Conservation (phyloP, 1,140 invertebrate species). For the Conus ventricosus region DNA sequence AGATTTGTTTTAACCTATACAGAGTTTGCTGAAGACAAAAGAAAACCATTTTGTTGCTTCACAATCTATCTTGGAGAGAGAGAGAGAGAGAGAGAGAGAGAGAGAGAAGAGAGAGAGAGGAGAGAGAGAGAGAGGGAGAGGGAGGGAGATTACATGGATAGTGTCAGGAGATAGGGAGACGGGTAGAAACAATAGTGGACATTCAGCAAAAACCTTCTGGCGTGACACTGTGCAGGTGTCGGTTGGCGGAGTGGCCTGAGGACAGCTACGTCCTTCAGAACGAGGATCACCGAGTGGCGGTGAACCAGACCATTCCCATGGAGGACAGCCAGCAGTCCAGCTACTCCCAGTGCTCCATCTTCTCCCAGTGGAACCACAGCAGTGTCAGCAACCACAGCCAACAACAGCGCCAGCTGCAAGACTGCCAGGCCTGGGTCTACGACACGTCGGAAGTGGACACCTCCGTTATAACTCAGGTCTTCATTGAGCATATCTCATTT, state of each 20-base stretch:
- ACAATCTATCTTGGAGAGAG: too few species aligned
- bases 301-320: neutral
- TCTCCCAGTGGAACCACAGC: neutral
- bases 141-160: too few species aligned
- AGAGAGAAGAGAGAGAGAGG: too few species aligned
- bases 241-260: neutral
- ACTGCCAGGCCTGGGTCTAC: neutral
- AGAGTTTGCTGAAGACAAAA: too few species aligned
- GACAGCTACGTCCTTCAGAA: neutral
- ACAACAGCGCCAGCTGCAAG: neutral
- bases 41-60: too few species aligned
- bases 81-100: too few species aligned
- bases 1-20: too few species aligned
- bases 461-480: neutral
- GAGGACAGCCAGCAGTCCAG: neutral
- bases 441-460: neutral
- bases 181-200: too few species aligned
- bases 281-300: neutral
- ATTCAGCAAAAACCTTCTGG: too few species aligned
- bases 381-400: neutral
- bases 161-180: too few species aligned
- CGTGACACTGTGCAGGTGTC: neutral
- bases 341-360: slow-evolving; percentile 6
- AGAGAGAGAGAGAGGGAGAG: too few species aligned
- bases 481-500: too few species aligned